Evolutionary conservation across 2,113 vertebrate species (phyloP).

Genomic region (Reinhardtius hippoglossoides): DNA sequence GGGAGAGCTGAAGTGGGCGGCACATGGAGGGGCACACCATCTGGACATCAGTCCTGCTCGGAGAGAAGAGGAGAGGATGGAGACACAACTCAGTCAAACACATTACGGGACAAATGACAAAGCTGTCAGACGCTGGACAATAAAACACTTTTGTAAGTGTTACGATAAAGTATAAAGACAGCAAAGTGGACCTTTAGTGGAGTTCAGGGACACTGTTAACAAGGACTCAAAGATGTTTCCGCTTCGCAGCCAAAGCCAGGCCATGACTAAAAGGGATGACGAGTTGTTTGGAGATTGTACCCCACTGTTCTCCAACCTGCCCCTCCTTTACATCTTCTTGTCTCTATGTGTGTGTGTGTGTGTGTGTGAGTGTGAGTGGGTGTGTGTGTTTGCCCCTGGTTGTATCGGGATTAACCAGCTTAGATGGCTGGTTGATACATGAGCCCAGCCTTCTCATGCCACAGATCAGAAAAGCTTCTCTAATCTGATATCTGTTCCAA

Average conservation of each 20-base stretch:
- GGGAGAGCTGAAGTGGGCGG: conserved; percentile 73
- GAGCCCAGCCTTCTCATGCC: conserved; percentile 77
- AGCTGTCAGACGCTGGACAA: conserved; percentile 17
- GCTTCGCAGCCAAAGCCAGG: conserved; percentile 56
- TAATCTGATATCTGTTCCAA: conserved; percentile 81
- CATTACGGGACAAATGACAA: conserved; percentile 17
- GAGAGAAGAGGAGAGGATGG: conserved; percentile 38
- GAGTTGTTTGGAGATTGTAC: conserved; percentile 62
- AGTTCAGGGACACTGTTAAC: conserved; percentile 63
- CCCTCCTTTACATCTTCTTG: conserved; percentile 34
- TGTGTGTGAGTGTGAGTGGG: conserved; percentile 15
- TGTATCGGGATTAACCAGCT: conserved; percentile 74
- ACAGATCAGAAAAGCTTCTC: conserved; percentile 76
- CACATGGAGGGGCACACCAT: conserved; percentile 79
- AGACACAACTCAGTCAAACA: conserved; percentile 6
- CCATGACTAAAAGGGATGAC: conserved; percentile 69
- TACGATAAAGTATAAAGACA: conserved; percentile 39
- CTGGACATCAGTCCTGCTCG: conserved; percentile 82
- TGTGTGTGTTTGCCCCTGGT: conserved; percentile 54
- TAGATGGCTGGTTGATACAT: conserved; percentile 82
- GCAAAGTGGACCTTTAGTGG: conserved; percentile 43
- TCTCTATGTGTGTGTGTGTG: conserved; percentile 13
- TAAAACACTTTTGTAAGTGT: conserved; percentile 41
- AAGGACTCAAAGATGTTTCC: conserved; percentile 63
- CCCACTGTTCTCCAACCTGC: conserved; percentile 28